Percentiles rank a stretch among this genome's conserved stretches.
These are phyloP conservation scores for Catocala sponsa DNA, from an alignment of 2,888 invertebrate genomes.

Conservation along the genomic window DNA sequence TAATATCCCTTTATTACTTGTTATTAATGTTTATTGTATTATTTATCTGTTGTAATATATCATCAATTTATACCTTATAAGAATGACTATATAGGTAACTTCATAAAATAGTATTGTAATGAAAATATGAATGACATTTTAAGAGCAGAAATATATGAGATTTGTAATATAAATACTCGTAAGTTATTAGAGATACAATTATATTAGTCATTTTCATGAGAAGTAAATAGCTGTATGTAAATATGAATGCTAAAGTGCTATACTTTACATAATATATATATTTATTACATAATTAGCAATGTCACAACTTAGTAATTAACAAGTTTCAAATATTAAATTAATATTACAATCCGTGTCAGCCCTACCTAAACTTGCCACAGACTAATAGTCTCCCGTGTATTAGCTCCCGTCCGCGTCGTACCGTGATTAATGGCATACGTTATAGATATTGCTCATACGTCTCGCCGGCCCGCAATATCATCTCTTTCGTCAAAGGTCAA, in stretches of 20 bases:
- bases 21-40: background rate
- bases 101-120: too few species aligned
- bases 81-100: background rate
- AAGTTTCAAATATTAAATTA: background rate
- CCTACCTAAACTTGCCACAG: slow-evolving; percentile 29
- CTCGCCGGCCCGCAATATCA: slow-evolving; percentile 18
- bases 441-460: slow-evolving; percentile 31
- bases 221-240: too few species aligned
- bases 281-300: too few species aligned
- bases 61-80: background rate
- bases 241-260: too few species aligned
- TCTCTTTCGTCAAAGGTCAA: slow-evolving; percentile 33
- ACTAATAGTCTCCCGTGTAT: slow-evolving; percentile 26
- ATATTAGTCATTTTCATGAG: too few species aligned
- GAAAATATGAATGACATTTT: too few species aligned
- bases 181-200: too few species aligned
- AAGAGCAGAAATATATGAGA: too few species aligned
- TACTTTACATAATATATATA: too few species aligned
- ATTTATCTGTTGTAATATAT: background rate
- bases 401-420: slow-evolving; percentile 35
- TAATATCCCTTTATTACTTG: slow-evolving; percentile 18
- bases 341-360: slow-evolving; percentile 14
- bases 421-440: slow-evolving; percentile 43
- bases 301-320: too few species aligned
- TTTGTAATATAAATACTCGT: too few species aligned